Base-by-base conservation (phyloP, 2,797 vertebrate genomes). In the Danio albolineatus region DNA sequence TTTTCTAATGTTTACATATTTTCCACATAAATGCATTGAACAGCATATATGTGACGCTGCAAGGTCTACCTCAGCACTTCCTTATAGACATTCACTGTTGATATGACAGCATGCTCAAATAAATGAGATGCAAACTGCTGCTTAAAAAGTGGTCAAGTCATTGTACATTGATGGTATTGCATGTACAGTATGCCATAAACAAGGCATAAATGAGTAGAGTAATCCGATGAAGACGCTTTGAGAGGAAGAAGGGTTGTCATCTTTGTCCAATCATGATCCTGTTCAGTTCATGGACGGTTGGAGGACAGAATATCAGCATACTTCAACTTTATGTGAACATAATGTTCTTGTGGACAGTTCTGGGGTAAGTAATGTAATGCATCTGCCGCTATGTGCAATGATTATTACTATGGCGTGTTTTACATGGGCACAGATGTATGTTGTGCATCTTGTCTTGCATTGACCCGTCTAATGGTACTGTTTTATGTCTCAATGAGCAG, bases 401-500 rank as follows among this genome's bases (percentile, higher is more conserved):
- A 5, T 69, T 69, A 59, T 39, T 21, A 66, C 13, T 44, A 4
- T 60, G 43, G 17, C 51, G 17, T 38, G 62, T 76, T 77, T 77
- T 67, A 77, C 28, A 21, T 49, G 56, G 10, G 17, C 28, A 12
- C 28, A 21, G 44, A 70, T 70, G 28, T n/a, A 70, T 39, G 21
- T 16, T 12, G 28, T 59, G 28, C 54, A 70, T 69, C 43, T 60
- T 38, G 43, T 67, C 53, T 48, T 21, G 8, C 28, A 16, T 16
- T 78, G 16, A 10, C 39, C 61, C 65, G 19, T 60, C 44, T 69
- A 51, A 70, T 51, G 64, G 51, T 60, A 21, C n/a, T 8, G 59
- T 66, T 69, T 57, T 41, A 78, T 70, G 54, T 70, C 65, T n/a
- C n/a, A 7, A 59, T 21, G 59, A 59, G 49, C 7, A 59, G 64